Evolutionary conservation across 2,888 invertebrate species (phyloP), one percentile per base, ranked within the genome.

Genomic region (Stenchaetothrips biformis): DNA sequence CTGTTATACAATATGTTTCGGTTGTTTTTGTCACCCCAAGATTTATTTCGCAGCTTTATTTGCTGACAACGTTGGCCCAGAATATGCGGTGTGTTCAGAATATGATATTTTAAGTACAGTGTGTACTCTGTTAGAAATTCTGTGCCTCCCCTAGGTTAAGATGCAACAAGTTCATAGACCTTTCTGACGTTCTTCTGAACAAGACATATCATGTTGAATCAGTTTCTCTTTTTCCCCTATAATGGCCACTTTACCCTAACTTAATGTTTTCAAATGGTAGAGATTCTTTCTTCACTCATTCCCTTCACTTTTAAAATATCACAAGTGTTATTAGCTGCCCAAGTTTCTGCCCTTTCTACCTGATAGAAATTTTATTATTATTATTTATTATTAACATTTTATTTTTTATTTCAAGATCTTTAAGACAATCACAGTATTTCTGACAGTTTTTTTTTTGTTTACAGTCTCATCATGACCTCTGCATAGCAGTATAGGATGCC

Each of bases 401-500:
- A n/a, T n/a, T n/a, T n/a, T n/a, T n/a, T n/a, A n/a, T n/a, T n/a
- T n/a, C n/a, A n/a, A n/a, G n/a, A n/a, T n/a, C n/a, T n/a, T n/a
- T n/a, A n/a, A n/a, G n/a, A n/a, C n/a, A n/a, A n/a, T n/a, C n/a
- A n/a, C n/a, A 21, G 37, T n/a, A n/a, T 16, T 37, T 37, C 37
- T 37, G 37, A 9, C 8, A 48, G 1, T 47, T 78, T 37, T 49
- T 78, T 13, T 78, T 47, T 37, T 48, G n/a, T 21, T 79, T 18
- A 6, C 59, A 59, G 59, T n/a, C n/a, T 2, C 21, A 49, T n/a
- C 37, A 59, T 48, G 79, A n/a, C n/a, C 1, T 6, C 21, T 49
- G 47, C 6, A 37, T 48, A 49, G 7, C 67, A 74, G 2, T 74
- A 25, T 88, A 91, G 89, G 88, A 93, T 94, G 93, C 93, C 94